Evolutionary conservation across 2,113 vertebrate genomes (phyloP).

Genomic region (Haemorhous mexicanus): DNA sequence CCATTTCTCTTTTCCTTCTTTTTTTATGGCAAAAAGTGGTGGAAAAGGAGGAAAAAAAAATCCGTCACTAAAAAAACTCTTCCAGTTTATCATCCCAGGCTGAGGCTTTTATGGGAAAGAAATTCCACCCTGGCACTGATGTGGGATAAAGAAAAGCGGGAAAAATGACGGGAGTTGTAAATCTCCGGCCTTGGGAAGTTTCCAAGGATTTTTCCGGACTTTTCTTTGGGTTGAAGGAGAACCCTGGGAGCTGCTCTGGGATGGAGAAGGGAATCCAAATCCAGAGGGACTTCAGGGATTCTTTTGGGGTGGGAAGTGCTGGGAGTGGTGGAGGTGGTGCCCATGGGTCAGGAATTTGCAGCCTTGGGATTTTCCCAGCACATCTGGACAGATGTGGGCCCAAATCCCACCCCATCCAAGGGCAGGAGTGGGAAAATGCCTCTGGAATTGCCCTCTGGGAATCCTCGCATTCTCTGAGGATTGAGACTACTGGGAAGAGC

Average conservation of each 20-base stretch:
- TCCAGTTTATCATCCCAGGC: constrained; percentile 59
- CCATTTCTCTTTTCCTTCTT: not conserved
- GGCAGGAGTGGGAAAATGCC: no score
- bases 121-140: not conserved
- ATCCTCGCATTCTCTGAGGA: rapidly evolving
- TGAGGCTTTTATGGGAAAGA: constrained; percentile 66
- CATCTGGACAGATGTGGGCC: not conserved
- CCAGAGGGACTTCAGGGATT: not conserved
- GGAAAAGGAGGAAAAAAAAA: not conserved
- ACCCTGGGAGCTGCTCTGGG: rapidly evolving
- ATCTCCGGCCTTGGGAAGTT: not conserved
- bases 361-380: not conserved
- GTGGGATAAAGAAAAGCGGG: not conserved
- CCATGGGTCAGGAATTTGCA: rapidly evolving
- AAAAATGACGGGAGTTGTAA: not conserved
- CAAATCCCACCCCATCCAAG: no score
- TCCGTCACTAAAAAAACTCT: constrained; percentile 53
- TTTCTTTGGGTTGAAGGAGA: not conserved
- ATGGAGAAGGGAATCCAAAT: not conserved
- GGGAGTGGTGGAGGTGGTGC: not conserved
- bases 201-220: constrained; percentile 29
- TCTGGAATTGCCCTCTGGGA: not conserved
- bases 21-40: not conserved
- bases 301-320: not conserved
- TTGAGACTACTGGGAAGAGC: rapidly evolving